Conservation (phyloP, 2,113 vertebrate species). For the Maccullochella peelii region DNA sequence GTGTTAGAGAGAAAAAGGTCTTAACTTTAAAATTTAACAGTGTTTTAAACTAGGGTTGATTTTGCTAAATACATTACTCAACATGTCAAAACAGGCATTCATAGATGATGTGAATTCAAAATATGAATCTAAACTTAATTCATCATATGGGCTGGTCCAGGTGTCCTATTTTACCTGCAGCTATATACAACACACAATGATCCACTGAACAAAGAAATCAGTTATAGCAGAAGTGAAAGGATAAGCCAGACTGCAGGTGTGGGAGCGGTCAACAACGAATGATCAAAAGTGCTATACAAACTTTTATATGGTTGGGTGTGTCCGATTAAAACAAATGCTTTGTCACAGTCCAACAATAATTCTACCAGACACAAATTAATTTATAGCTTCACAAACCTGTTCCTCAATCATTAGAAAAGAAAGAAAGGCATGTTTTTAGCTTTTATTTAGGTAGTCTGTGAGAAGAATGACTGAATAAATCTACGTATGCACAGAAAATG, state of each 20-base stretch:
- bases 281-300: slow-evolving; percentile 1
- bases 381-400: neutral
- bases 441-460: neutral
- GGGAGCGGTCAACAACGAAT: slow-evolving; percentile 33
- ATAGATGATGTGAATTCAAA: neutral
- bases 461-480: neutral
- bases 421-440: neutral
- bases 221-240: neutral
- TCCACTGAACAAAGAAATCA: slow-evolving; percentile 7
- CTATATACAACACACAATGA: neutral
- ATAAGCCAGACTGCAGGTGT: slow-evolving; percentile 38
- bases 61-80: neutral
- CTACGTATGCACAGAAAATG: neutral
- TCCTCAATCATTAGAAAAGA: neutral
- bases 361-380: neutral
- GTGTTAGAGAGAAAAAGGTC: slow-evolving; percentile 16
- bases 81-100: neutral
- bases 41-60: neutral
- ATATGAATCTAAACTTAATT: neutral
- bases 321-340: slow-evolving; percentile 1
- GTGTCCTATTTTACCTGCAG: slow-evolving; percentile 27
- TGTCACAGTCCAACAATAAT: neutral
- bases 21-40: neutral
- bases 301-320: slow-evolving; percentile 53
- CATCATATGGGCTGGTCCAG: neutral